Evolutionary conservation across 53 echinoderm and acorn worm species (phyloP).

Genomic region (Actinopyga echinites): DNA sequence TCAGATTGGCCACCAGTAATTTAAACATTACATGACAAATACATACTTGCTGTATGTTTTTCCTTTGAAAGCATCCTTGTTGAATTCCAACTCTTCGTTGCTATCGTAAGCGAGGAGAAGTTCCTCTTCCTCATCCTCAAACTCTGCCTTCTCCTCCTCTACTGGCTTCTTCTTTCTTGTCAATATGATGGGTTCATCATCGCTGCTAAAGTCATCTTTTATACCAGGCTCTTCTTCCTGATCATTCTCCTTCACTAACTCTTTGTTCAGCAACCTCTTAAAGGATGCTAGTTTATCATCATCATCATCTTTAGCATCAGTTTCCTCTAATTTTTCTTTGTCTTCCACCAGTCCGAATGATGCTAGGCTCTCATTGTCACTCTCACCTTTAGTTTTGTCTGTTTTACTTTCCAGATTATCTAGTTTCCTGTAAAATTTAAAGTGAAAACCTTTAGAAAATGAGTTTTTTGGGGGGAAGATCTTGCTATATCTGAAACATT

Average conservation of each 20-base stretch:
- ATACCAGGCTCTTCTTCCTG: conserved; percentile 49
- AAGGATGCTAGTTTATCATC: conserved; percentile 62
- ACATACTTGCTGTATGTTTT: conserved; percentile 60
- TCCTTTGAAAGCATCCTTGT: conserved; percentile 42
- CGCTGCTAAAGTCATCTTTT: conserved; percentile 50
- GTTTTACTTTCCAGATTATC: no score
- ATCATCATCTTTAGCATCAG: conserved; percentile 42
- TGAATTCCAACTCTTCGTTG: conserved; percentile 64
- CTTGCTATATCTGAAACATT: no score
- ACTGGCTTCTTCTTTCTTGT: conserved; percentile 50
- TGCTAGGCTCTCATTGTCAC: conserved; percentile 12
- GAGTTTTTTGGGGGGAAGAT: no score
- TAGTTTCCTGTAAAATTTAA: background rate
- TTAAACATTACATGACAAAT: background rate
- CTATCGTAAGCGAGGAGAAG: conserved; percentile 53
- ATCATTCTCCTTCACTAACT: conserved; percentile 50
- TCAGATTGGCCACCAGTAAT: no score
- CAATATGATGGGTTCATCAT: conserved; percentile 45
- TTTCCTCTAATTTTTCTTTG: conserved; percentile 5
- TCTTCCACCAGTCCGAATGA: conserved; percentile 4
- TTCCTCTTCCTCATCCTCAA: conserved; percentile 47
- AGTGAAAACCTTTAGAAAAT: background rate
- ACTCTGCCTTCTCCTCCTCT: background rate
- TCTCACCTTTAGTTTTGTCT: background rate
- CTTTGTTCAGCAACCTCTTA: conserved; percentile 68